Conservation (phyloP, 2,797 vertebrate species). For the Petrocephalus sullivani region DNA sequence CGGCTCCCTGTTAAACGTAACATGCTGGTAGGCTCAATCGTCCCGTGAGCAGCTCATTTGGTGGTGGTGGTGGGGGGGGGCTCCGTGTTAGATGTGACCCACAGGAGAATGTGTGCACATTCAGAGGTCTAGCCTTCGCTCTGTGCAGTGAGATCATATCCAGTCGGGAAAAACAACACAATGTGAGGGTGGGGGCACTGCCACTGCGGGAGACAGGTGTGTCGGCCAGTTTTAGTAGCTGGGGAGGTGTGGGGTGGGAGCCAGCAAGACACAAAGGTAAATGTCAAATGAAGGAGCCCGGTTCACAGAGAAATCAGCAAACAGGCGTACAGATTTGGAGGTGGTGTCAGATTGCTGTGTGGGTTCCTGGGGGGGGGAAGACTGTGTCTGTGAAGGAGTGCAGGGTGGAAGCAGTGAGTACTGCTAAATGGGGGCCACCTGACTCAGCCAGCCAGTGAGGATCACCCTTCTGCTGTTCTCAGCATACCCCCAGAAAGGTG, state of each 20-base stretch:
- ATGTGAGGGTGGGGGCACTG: no score
- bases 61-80: neutral
- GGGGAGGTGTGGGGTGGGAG: no score
- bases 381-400: neutral
- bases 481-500: neutral
- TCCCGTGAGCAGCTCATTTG: neutral
- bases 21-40: neutral
- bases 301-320: neutral
- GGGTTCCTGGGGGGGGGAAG: neutral
- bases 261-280: neutral
- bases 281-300: neutral
- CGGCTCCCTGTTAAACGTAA: neutral
- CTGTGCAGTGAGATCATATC: neutral
- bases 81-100: neutral
- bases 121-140: neutral
- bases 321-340: neutral
- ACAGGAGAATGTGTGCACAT: neutral
- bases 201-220: no score
- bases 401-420: neutral
- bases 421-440: neutral
- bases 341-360: neutral
- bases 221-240: no score
- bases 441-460: neutral
- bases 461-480: neutral
- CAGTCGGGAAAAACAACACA: no score